Conservation (phyloP, 2,113 vertebrate genomes). For the Mesembrinibis cayennensis region DNA sequence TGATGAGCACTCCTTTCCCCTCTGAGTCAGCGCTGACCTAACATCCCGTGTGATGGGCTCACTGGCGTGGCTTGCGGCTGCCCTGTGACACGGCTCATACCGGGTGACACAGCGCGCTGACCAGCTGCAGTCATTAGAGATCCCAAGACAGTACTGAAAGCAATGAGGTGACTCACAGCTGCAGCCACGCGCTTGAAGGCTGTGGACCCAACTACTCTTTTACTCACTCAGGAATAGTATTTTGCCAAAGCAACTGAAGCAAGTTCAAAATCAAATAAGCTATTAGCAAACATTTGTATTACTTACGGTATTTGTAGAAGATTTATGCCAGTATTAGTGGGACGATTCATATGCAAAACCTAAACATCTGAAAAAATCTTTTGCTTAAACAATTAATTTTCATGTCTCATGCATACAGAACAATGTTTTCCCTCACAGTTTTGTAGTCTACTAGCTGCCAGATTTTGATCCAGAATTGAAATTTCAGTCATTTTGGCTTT, state of each 20-base stretch:
- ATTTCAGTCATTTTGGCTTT: neutral
- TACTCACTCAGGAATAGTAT: neutral
- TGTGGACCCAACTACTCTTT: neutral
- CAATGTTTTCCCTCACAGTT: neutral
- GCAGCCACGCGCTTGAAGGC: neutral
- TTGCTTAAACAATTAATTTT: neutral
- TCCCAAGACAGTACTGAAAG: neutral
- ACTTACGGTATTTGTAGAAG: neutral
- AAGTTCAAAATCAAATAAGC: neutral
- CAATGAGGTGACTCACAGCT: neutral
- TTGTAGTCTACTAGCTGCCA: neutral
- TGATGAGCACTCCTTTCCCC: neutral
- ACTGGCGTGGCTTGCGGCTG: neutral
- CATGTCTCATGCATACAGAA: neutral
- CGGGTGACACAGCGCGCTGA: accelerated
- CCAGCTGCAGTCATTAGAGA: neutral
- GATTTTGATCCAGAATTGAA: neutral
- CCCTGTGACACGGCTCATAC: neutral
- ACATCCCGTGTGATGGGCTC: accelerated
- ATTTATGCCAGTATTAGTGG: neutral
- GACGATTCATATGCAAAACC: neutral
- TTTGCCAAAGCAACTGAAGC: neutral
- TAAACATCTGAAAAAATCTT: neutral
- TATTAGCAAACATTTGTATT: neutral
- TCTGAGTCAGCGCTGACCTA: neutral